A percentile compares a stretch with the other conserved stretches of the same genome.
Evolutionary conservation across 2,797 vertebrate genomes (phyloP).

Genomic region (Adelosebastes latens): DNA sequence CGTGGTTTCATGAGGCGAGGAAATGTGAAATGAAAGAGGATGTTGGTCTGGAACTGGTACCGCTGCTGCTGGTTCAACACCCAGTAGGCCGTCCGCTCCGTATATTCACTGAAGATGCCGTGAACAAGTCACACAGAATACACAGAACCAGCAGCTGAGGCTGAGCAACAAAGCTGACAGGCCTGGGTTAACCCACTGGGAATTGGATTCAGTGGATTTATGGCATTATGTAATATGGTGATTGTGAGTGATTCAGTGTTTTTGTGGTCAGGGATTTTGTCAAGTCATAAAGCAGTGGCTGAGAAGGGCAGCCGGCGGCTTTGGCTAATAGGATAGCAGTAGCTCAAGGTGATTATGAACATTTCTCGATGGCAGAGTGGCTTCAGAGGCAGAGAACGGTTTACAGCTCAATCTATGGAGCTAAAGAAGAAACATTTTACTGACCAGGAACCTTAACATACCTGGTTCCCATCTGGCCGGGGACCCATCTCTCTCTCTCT

Average conservation of each 20-base stretch:
- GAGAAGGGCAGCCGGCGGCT: not conserved
- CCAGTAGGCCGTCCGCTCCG: not conserved
- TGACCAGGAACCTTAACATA: not conserved
- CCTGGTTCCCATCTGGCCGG: not conserved
- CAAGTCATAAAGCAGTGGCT: not conserved
- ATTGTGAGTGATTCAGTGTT: slow-evolving; percentile 11
- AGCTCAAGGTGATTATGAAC: slow-evolving; percentile 1
- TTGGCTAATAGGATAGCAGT: not conserved
- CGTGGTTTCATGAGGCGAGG: not conserved
- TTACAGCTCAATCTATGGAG: not conserved
- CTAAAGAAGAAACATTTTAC: not conserved
- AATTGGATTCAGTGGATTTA: not conserved
- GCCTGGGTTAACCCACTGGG: not conserved
- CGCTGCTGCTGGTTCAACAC: not conserved
- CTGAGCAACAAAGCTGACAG: not conserved
- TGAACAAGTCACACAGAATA: not conserved
- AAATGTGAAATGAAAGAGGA: not conserved
- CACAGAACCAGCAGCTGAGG: not conserved
- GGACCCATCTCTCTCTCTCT: not conserved
- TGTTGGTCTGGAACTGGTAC: not conserved
- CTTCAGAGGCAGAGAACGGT: not conserved
- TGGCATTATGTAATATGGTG: not conserved
- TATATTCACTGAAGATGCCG: not conserved
- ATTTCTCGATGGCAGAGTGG: not conserved
- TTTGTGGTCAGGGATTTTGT: slow-evolving; percentile 3